Percentiles rank a stretch among this genome's conserved stretches.
Evolutionary conservation across 2,113 vertebrate species (phyloP).

Genomic region (Bombycilla garrulus): DNA sequence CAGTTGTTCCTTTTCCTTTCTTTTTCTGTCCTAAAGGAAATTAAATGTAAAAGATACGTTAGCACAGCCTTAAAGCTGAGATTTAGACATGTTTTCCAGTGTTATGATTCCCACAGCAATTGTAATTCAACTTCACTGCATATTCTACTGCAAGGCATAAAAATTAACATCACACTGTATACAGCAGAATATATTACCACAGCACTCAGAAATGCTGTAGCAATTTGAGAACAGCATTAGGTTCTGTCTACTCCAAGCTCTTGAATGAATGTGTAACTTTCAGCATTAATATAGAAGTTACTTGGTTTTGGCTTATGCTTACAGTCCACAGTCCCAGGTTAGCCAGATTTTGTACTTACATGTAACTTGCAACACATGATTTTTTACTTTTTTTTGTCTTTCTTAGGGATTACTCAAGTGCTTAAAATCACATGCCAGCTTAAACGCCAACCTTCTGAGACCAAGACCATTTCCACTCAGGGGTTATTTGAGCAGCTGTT

Average conservation of each 20-base stretch:
- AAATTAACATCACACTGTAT: constrained; percentile 42
- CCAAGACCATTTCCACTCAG: neutral
- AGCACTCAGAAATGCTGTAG: constrained; percentile 8
- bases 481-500: neutral
- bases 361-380: neutral
- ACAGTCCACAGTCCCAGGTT: neutral
- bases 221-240: constrained; percentile 5
- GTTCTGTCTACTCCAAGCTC: neutral
- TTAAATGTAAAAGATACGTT: constrained; percentile 49
- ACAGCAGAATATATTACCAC: neutral
- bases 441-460: constrained; percentile 4
- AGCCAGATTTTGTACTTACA: neutral
- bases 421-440: constrained; percentile 27
- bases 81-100: constrained; percentile 39
- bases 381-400: neutral
- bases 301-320: neutral
- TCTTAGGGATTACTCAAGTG: neutral
- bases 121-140: constrained; percentile 31
- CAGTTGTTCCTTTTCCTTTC: neutral
- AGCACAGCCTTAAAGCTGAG: neutral
- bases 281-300: neutral
- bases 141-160: constrained; percentile 44
- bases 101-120: constrained; percentile 51
- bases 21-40: neutral
- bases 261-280: neutral